Evolutionary conservation across 2,888 invertebrate genomes (phyloP), one percentile per base, ranked within the genome.

Genomic region (Elmis aenea): DNA sequence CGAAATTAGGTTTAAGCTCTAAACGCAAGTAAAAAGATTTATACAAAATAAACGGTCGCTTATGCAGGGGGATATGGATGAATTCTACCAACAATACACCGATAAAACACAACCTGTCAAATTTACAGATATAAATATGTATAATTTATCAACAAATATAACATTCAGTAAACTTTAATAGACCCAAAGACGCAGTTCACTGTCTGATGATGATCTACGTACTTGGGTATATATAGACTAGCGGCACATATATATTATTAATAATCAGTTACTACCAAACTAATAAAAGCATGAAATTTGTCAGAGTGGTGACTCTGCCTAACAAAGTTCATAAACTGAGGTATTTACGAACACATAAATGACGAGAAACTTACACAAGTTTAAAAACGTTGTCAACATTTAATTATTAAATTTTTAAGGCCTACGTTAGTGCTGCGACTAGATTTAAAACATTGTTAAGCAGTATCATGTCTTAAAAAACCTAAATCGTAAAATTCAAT

Each of bases 91-190:
- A 37, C 33, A 52, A 57, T 56, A 56, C 58, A 57, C 57, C 55
- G 55, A 55, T 58, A 58, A 48, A 51, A 55, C 52, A 54, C 52
- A 57, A 52, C 52, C 55, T 55, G 54, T 48, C 48, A 49, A 53
- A 46, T 45, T 49, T 55, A 58, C 57, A 55, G 54, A 59, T 61
- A 64, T 64, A 62, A 63, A 62, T 63, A 63, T 63, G 60, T 62
- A 62, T 62, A 62, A 60, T 62, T 64, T 62, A 64, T 64, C 61
- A 64, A 66, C 64, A 64, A 65, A 64, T 61, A 62, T 65, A 66
- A 66, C 64, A 66, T 65, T 66, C 60, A 66, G 59, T 61, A 59
- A 62, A 62, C 52, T 57, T 56, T 57, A 48, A 53, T 45, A 52
- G 45, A 55, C 46, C 47, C 45, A 55, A 52, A 38, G 40, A 45